Conservation (phyloP, 1,140 invertebrate species). For the Papilio xuthus region DNA sequence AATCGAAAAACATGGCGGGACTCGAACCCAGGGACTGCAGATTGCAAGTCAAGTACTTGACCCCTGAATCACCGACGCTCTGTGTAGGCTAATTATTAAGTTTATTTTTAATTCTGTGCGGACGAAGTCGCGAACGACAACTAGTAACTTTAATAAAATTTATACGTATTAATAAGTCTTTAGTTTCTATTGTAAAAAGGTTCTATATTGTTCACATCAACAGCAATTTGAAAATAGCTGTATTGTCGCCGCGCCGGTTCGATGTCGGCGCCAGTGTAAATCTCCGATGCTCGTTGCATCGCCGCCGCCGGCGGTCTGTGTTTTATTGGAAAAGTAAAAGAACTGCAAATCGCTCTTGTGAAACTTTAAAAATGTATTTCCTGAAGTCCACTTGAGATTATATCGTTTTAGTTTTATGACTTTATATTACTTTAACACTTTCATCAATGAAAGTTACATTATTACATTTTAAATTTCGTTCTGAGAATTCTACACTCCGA, state of each 20-base stretch:
- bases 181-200: not conserved
- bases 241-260: not conserved
- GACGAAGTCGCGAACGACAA: too few relatives aligned
- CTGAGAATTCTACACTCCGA: too few relatives aligned
- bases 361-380: slow-evolving; percentile 6
- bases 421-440: not conserved
- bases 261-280: slow-evolving; percentile 1
- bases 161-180: not conserved
- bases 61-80: too few relatives aligned
- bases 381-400: not conserved
- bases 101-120: too few relatives aligned
- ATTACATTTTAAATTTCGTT: too few relatives aligned
- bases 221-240: not conserved
- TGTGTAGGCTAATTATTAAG: too few relatives aligned
- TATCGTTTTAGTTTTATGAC: not conserved
- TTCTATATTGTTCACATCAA: not conserved
- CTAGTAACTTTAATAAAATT: too few relatives aligned
- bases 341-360: slow-evolving; percentile 1
- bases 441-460: not conserved
- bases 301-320: not conserved
- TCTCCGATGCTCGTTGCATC: slow-evolving; percentile 3
- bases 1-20: too few relatives aligned
- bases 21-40: too few relatives aligned
- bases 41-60: too few relatives aligned
- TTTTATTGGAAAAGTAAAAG: slow-evolving; percentile 7